Evolutionary conservation across 1,140 invertebrate genomes (phyloP).

Genomic region (Halictus rubicundus): DNA sequence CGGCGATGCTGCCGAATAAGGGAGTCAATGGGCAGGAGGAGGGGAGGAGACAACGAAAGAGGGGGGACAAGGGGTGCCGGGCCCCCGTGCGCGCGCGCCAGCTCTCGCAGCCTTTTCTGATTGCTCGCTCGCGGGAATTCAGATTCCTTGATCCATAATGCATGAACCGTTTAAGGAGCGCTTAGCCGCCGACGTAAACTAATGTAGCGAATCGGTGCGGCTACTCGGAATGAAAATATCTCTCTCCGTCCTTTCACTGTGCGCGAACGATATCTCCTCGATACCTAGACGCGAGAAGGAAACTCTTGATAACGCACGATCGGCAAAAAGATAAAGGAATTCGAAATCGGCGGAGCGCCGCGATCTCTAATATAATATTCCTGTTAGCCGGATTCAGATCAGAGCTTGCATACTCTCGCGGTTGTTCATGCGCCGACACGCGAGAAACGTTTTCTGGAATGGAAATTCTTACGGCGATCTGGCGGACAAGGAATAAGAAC

Average conservation of each 20-base stretch:
- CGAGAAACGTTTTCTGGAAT: too few relatives aligned
- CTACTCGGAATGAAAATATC: conserved; percentile 64
- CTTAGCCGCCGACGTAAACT: conserved; percentile 61
- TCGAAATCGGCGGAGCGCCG: too few relatives aligned
- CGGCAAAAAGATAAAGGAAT: too few relatives aligned
- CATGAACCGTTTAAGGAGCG: conserved; percentile 69
- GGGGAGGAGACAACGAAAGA: too few relatives aligned
- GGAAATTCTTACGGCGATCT: too few relatives aligned
- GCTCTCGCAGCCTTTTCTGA: conserved; percentile 28
- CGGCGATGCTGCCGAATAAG: conserved; percentile 27
- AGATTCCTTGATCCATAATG: conserved; percentile 70
- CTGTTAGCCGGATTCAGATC: too few relatives aligned
- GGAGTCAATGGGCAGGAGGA: background rate
- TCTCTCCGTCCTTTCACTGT: background rate
- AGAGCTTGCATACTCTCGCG: too few relatives aligned
- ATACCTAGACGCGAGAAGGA: background rate
- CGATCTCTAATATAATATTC: too few relatives aligned
- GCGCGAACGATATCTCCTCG: background rate
- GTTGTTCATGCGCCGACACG: too few relatives aligned
- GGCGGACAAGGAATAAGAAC: too few relatives aligned
- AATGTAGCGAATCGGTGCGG: conserved; percentile 66
- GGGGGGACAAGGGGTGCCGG: too few relatives aligned
- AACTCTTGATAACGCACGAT: background rate
- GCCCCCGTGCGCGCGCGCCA: background rate
- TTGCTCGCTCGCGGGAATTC: conserved; percentile 56